A percentile compares a stretch with the other conserved stretches of the same genome.
Evolutionary conservation across 2,888 invertebrate species (phyloP).

Genomic region (Zaprionus obscuricornis): DNA sequence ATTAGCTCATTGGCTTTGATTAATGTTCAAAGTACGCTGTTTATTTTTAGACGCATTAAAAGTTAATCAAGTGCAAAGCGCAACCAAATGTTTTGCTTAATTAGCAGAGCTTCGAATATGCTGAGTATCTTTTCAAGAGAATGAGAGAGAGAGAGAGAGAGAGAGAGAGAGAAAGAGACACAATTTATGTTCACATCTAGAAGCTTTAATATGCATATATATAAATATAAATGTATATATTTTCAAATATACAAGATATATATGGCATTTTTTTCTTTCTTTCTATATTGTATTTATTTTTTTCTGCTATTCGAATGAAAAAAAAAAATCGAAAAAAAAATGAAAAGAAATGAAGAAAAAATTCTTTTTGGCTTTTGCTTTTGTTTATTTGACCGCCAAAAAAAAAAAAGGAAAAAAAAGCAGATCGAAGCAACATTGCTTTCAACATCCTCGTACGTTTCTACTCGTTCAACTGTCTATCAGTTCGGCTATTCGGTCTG

Average conservation of each 20-base stretch:
- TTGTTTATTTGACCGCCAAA: conserved; percentile 42
- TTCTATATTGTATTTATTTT: no score
- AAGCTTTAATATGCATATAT: not conserved
- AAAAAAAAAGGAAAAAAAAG: no score
- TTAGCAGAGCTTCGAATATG: conserved; percentile 40
- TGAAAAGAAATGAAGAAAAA: conserved; percentile 13
- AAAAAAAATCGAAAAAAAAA: no score
- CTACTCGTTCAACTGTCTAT: no score
- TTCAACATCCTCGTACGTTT: conserved; percentile 48
- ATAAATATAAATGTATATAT: not conserved
- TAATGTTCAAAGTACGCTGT: conserved; percentile 41
- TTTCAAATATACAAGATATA: conserved; percentile 1
- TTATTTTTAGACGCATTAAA: conserved; percentile 61
- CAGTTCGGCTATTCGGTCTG: no score
- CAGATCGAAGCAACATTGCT: conserved; percentile 35
- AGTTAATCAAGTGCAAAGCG: conserved; percentile 67
- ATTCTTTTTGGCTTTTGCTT: conserved; percentile 25
- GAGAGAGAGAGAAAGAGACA: no score
- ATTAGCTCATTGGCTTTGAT: conserved; percentile 32
- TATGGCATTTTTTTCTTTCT: conserved; percentile 12
- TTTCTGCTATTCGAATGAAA: no score
- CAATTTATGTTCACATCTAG: no score
- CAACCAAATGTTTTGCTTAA: conserved; percentile 58
- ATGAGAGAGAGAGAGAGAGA: no score
- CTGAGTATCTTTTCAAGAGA: conserved; percentile 7